These are phyloP conservation scores for Rhincodon typus DNA, from an alignment of 2,797 vertebrate species.

Conservation along the genomic window DNA sequence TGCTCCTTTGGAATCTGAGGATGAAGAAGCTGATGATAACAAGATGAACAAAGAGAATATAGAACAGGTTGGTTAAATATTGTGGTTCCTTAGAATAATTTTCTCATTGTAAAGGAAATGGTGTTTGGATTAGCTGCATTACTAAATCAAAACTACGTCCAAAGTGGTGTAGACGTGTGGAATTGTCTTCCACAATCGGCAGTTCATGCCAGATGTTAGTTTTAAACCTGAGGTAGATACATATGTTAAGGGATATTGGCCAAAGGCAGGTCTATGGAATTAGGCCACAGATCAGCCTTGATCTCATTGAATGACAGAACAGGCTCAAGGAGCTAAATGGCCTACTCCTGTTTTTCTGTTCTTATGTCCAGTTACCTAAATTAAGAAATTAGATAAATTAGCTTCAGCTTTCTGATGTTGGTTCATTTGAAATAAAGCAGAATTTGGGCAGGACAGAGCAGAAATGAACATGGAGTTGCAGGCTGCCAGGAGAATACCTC, in stretches of 20 bases:
- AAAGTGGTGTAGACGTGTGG: no score
- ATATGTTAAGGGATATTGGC: no score
- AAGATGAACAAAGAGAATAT: conserved; percentile 88
- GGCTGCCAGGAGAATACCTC: no score
- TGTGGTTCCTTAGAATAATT: neutral
- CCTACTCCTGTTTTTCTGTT: no score
- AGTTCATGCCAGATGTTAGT: no score
- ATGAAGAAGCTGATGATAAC: conserved; percentile 94
- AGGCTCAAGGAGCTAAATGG: no score
- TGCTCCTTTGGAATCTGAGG: conserved; percentile 84
- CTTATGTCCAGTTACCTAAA: no score
- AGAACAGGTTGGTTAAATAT: conserved; percentile 70
- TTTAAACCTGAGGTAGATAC: no score
- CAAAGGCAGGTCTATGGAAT: no score
- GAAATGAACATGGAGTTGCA: neutral
- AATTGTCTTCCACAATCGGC: no score
- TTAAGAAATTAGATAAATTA: neutral
- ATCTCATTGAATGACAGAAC: no score
- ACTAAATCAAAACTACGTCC: neutral
- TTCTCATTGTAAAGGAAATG: neutral
- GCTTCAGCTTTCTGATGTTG: neutral
- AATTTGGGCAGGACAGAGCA: neutral
- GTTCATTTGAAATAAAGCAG: neutral
- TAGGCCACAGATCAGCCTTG: no score
- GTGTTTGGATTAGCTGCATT: neutral